Conservation (phyloP, 2,888 invertebrate genomes). For the Limulus polyphemus region DNA sequence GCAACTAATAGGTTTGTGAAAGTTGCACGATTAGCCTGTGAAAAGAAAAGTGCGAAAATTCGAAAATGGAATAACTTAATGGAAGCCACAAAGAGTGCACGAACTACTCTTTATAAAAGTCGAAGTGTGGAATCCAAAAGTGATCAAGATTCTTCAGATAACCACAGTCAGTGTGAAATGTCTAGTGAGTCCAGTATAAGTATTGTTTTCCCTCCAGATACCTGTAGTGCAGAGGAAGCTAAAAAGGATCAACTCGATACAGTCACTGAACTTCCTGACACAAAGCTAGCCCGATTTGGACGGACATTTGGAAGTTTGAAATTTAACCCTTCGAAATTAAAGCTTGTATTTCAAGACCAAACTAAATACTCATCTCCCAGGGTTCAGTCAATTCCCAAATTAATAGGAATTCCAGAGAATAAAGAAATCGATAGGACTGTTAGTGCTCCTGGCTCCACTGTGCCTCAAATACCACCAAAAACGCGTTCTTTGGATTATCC, state of each 20-base stretch:
- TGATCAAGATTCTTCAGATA: conserved; percentile 7
- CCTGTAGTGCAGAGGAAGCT: neutral
- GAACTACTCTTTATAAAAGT: conserved; percentile 8
- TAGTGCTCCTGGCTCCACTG: neutral
- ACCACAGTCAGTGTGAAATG: conserved; percentile 11
- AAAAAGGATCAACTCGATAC: neutral
- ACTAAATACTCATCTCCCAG: neutral
- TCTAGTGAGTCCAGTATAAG: conserved; percentile 5
- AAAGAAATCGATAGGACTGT: neutral
- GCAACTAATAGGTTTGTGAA: conserved; percentile 30
- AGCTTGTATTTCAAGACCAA: conserved; percentile 14
- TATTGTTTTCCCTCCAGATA: neutral
- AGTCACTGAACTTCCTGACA: no score
- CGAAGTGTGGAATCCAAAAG: conserved; percentile 18
- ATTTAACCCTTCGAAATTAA: conserved; percentile 13
- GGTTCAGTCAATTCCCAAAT: neutral
- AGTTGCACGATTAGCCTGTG: conserved; percentile 33
- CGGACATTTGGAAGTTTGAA: conserved; percentile 15
- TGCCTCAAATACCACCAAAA: neutral
- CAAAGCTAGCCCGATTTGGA: conserved; percentile 4
- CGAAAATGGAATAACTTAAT: conserved; percentile 23
- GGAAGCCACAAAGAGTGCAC: conserved; percentile 22
- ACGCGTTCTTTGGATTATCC: neutral
- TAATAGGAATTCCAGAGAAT: neutral
- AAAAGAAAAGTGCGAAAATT: conserved; percentile 25